Base-by-base conservation (phyloP, 2,888 invertebrate species). In the Anodontia alba region DNA sequence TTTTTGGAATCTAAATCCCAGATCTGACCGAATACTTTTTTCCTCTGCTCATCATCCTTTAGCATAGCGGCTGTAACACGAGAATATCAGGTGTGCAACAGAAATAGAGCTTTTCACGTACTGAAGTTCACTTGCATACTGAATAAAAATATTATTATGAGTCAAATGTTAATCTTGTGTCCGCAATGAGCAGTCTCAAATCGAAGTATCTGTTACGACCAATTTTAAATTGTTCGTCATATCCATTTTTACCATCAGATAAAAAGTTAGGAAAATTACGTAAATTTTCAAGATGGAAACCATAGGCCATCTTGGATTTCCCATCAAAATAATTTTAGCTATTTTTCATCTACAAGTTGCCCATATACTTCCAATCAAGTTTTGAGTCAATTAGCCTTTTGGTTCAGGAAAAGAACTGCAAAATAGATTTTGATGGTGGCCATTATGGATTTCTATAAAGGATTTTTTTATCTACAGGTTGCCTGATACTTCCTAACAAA, bases 261-360 rank as follows among this genome's bases (percentile, higher is more conserved):
- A 78, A 73, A n/a, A 78, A 36, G 17, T 29, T 17, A n/a, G 78
- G 78, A 26, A 78, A 78, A n/a, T n/a, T n/a, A n/a, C n/a, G n/a
- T n/a, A n/a, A n/a, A n/a, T n/a, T n/a, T n/a, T n/a, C n/a, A n/a
- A n/a, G n/a, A n/a, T n/a, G n/a, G n/a, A n/a, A n/a, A n/a, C n/a
- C n/a, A n/a, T n/a, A n/a, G n/a, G n/a, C n/a, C n/a, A n/a, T n/a
- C n/a, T n/a, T n/a, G n/a, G n/a, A n/a, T n/a, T n/a, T n/a, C n/a
- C n/a, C n/a, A n/a, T n/a, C n/a, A n/a, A n/a, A n/a, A n/a, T n/a
- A n/a, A n/a, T n/a, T n/a, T n/a, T n/a, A n/a, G n/a, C n/a, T n/a
- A n/a, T n/a, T n/a, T n/a, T n/a, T n/a, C n/a, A n/a, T n/a, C n/a
- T n/a, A n/a, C n/a, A n/a, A n/a, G n/a, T n/a, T n/a, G n/a, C n/a